Conservation (phyloP, 2,113 vertebrate genomes). For the Fulica atra region DNA sequence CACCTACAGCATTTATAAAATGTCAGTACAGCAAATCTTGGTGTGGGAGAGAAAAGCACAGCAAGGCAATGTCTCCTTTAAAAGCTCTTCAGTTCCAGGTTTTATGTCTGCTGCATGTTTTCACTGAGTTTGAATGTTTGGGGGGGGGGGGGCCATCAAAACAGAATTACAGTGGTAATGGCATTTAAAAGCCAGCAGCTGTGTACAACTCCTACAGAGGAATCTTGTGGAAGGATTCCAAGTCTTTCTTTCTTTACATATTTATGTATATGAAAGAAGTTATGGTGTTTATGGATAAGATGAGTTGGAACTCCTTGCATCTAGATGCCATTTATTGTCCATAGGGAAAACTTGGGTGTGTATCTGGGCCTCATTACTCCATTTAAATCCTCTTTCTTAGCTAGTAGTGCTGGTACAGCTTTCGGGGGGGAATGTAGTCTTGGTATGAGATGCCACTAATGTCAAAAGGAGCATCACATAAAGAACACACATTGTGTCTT, state of each 20-base stretch:
- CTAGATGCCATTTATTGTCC: background rate
- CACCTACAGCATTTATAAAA: slow-evolving; percentile 41
- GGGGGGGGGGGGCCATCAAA: background rate
- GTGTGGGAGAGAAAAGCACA: slow-evolving; percentile 46
- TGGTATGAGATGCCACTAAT: background rate
- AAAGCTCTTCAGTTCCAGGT: background rate
- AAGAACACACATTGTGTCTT: background rate
- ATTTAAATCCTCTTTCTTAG: background rate
- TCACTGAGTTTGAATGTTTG: background rate
- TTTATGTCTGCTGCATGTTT: background rate
- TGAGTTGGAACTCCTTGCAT: background rate
- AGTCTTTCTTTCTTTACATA: background rate
- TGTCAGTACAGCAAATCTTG: slow-evolving; percentile 38
- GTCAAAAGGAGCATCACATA: background rate
- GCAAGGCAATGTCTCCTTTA: background rate
- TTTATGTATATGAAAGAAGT: background rate
- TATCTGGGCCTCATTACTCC: background rate
- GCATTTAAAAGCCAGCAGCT: slow-evolving; percentile 16
- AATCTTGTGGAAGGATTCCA: slow-evolving; percentile 35
- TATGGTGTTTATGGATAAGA: background rate
- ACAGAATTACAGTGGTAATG: background rate
- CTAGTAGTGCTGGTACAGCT: background rate
- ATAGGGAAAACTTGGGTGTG: background rate
- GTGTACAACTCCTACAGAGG: background rate
- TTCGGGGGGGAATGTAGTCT: background rate